Evolutionary conservation across 92 coral and sea anemone genomes (phyloP), one percentile per base, ranked within the genome.

Genomic region (Scolanthus callimorphus): DNA sequence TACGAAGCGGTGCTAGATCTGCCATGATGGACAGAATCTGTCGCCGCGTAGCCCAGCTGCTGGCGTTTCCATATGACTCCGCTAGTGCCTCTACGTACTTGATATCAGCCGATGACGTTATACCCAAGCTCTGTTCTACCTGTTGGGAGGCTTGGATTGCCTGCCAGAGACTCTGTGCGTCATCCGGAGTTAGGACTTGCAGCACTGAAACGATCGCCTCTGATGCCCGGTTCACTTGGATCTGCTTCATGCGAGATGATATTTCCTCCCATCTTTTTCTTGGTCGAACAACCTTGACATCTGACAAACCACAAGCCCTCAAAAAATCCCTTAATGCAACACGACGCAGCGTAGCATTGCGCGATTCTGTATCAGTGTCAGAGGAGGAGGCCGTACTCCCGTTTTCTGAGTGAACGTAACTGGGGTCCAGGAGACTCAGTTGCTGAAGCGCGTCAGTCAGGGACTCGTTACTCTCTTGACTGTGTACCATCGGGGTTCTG

Each of bases 191-290:
- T 15, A 34, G 41, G 8, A 34, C 41, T 15, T 34, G 41, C 15
- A 34, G 15, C 41, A 34, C 41, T 34, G 41, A 34, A 34, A 34
- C 41, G 41, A 34, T 34, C 41, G 41, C 41, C 6, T 34, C 41
- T 34, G 41, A 34, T 34, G 41, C 41, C 41, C 15, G 41, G 41
- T 34, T 34, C 41, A 34, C 41, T 34, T 34, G 41, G 41, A 34
- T 34, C 15, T 34, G 41, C 15, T 34, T 34, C 41, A 34, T 34
- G 15, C 41, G 41, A 34, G 41, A 6, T 34, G 41, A 34, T 34
- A 15, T 34, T 34, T 34, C 41, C 15, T 34, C 41, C 41, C 41
- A 34, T 34, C 41, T 34, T 34, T 34, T 34, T 15, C 15, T 34
- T 34, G 41, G 41, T 6, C 41, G 8, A 34, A 6, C 41, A 34